phyloP scores from a whole-genome alignment of 2,797 vertebrate species.

The Alfaro cultratus region DNA sequence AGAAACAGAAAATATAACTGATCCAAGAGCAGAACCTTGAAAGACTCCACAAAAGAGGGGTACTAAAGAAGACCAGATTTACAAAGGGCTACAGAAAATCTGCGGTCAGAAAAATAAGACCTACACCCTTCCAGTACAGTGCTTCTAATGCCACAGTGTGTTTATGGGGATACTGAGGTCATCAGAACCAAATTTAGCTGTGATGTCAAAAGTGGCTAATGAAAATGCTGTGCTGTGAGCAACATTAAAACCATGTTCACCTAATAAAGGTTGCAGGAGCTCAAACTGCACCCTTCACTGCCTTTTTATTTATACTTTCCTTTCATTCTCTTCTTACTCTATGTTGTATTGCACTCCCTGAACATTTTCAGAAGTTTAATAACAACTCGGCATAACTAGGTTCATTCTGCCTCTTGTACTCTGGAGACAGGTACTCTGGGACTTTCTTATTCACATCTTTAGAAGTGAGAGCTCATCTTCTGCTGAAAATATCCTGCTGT shows the following conservation, averaged over 20 bases:
- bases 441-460: not conserved
- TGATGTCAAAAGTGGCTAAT: not conserved
- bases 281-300: not conserved
- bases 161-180: not conserved
- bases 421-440: not conserved
- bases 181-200: not conserved
- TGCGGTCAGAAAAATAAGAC: not conserved
- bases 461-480: not conserved
- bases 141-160: not conserved
- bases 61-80: not conserved
- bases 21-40: not conserved
- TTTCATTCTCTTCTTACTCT: not conserved
- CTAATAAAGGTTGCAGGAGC: not conserved
- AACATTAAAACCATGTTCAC: not conserved
- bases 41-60: not conserved
- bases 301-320: not conserved
- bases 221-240: not conserved
- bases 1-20: not conserved
- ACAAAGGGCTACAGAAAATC: not conserved
- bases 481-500: not conserved
- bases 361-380: not conserved
- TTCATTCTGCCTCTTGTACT: constrained; percentile 6
- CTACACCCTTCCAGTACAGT: not conserved
- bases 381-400: not conserved
- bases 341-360: not conserved